These are phyloP conservation scores for Zapornia atra DNA, from an alignment of 2,113 vertebrate genomes.

Conservation along the genomic window DNA sequence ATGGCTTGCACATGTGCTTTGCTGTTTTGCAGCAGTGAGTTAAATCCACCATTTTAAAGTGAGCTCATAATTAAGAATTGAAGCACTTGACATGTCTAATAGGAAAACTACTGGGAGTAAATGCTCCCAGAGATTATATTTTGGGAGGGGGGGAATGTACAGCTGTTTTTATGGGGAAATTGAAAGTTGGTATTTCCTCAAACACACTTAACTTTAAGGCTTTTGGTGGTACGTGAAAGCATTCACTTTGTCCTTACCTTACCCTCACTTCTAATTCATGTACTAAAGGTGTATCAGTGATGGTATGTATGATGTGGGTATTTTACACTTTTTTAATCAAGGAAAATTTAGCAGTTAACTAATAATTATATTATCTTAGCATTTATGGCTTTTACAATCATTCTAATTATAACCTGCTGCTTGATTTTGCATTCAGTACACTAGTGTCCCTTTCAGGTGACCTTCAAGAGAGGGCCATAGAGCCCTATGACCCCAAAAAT, in stretches of 20 bases:
- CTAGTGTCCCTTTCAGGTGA: slow-evolving; percentile 19
- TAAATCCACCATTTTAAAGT: slow-evolving; percentile 41
- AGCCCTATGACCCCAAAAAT: neutral
- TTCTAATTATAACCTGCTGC: slow-evolving; percentile 6
- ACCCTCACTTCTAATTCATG: neutral
- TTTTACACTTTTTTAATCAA: neutral
- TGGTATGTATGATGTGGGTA: neutral
- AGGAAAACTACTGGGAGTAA: neutral
- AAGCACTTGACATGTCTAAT: neutral
- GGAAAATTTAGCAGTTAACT: neutral
- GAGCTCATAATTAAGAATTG: neutral
- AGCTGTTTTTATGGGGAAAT: neutral
- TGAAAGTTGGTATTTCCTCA: neutral
- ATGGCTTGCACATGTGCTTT: neutral
- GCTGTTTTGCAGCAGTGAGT: neutral
- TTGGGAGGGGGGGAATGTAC: neutral
- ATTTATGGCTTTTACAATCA: neutral
- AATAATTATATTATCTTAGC: neutral
- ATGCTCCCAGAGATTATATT: neutral
- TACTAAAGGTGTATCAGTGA: neutral
- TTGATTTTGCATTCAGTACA: neutral
- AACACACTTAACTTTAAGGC: neutral
- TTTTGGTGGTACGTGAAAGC: neutral
- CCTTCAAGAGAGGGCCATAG: slow-evolving; percentile 14
- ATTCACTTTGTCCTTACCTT: slow-evolving; percentile 21